These are phyloP conservation scores for Acromyrmex echinatior DNA, from an alignment of 1,140 invertebrate genomes.

Conservation along the genomic window DNA sequence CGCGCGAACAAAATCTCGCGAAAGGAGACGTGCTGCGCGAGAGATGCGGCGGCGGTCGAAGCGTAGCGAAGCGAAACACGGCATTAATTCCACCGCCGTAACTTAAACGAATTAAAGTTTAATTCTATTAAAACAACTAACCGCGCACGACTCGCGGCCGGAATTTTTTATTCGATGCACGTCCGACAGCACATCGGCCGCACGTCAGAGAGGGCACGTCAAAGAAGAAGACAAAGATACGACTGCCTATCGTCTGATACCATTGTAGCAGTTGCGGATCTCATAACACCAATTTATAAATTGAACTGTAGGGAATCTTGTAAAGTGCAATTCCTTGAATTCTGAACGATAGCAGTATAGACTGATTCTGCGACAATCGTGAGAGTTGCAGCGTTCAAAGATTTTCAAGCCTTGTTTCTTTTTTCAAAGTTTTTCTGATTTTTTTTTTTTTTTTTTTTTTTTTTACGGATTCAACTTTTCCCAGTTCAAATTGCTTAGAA, in stretches of 20 bases:
- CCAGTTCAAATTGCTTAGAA: conserved; percentile 16
- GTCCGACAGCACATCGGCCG: conserved; percentile 10
- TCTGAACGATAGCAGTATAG: background rate
- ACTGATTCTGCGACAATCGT: conserved; percentile 10
- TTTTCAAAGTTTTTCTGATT: background rate
- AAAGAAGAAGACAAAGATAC: conserved; percentile 38
- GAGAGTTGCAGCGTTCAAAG: background rate
- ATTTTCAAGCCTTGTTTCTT: background rate
- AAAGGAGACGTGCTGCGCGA: conserved; percentile 16
- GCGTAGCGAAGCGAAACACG: conserved; percentile 36
- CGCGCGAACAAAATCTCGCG: conserved; percentile 42
- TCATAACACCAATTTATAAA: conserved; percentile 53
- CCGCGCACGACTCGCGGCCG: conserved; percentile 46
- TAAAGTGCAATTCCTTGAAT: conserved; percentile 25
- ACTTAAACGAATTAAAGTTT: conserved; percentile 62
- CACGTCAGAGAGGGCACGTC: background rate
- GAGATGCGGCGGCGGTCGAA: conserved; percentile 17
- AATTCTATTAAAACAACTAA: conserved; percentile 63
- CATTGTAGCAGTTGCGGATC: conserved; percentile 19
- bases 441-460: background rate
- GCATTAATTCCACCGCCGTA: conserved; percentile 51
- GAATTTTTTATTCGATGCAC: conserved; percentile 56
- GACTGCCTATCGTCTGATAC: background rate
- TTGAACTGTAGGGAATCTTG: conserved; percentile 41
- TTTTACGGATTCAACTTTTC: conserved; percentile 2